A percentile compares a stretch with the other conserved stretches of the same genome.
phyloP scores from a whole-genome alignment of 2,797 vertebrate species.

The Poecilia wingei region DNA sequence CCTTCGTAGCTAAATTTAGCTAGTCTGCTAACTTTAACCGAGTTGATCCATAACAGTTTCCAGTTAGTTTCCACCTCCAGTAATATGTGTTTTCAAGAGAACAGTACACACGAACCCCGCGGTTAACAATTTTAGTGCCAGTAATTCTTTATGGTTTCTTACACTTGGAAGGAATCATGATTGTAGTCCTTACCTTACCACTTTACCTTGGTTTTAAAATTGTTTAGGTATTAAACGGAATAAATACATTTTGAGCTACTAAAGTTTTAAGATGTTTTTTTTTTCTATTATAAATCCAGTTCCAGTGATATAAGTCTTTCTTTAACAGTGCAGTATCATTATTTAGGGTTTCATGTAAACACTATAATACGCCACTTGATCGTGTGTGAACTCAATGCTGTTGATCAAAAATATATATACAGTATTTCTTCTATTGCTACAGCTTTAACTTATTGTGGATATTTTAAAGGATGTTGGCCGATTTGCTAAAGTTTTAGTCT shows the following conservation, averaged over 20 bases:
- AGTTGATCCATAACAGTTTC: not conserved
- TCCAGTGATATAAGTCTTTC: not conserved
- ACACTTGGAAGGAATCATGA: not conserved
- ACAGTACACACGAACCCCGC: fast-evolving
- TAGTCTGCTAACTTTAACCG: slow-evolving; percentile 40
- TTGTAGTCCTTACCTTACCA: not conserved
- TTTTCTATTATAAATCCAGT: not conserved
- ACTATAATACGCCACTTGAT: not conserved
- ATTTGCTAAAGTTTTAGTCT: not conserved
- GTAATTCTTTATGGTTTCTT: not conserved
- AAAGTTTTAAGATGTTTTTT: not conserved
- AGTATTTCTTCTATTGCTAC: not conserved
- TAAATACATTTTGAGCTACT: not conserved
- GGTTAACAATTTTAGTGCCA: fast-evolving
- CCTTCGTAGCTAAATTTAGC: slow-evolving; percentile 7
- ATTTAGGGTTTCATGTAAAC: not conserved
- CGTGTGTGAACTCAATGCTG: not conserved
- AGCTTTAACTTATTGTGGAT: not conserved
- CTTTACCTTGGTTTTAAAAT: not conserved
- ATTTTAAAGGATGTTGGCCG: not conserved
- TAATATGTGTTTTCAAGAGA: not conserved
- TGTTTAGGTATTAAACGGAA: not conserved
- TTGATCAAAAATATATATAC: not conserved
- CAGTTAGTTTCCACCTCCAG: fast-evolving
- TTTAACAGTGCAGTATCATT: not conserved